A percentile compares a stretch with the other conserved stretches of the same genome.
These are phyloP conservation scores for Dunckerocampus dactyliophorus DNA, from an alignment of 2,113 vertebrate species.

Conservation along the genomic window DNA sequence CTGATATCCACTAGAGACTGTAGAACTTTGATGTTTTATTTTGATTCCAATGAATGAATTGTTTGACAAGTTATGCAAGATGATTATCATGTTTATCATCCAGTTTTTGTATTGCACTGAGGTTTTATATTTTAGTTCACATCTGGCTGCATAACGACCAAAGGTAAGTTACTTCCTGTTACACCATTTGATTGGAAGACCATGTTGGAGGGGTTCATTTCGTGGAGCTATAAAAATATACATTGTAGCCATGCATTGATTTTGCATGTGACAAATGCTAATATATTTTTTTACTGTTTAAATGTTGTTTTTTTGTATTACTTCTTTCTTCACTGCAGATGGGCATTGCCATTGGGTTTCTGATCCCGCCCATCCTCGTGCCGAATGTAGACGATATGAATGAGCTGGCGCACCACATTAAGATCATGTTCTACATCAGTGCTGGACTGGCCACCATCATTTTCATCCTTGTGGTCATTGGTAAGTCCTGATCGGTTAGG, in stretches of 20 bases:
- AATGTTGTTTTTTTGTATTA: too few relatives aligned
- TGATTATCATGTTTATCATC: not conserved
- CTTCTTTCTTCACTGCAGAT: slow-evolving; percentile 61
- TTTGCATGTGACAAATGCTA: not conserved
- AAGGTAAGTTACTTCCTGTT: not conserved
- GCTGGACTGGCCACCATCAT: slow-evolving; percentile 83
- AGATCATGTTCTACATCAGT: slow-evolving; percentile 90
- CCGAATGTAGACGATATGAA: slow-evolving; percentile 80
- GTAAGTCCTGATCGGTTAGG: slow-evolving; percentile 69
- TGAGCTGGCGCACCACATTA: slow-evolving; percentile 82
- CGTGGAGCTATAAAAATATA: too few relatives aligned
- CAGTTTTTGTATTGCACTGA: not conserved
- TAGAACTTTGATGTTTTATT: slow-evolving; percentile 19
- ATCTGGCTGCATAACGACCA: not conserved
- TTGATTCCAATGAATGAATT: not conserved
- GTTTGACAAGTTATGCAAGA: not conserved
- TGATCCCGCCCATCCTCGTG: slow-evolving; percentile 88
- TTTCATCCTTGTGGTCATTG: slow-evolving; percentile 84
- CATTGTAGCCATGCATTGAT: not conserved
- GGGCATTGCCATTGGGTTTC: slow-evolving; percentile 88
- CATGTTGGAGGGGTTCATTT: not conserved
- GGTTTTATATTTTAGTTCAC: not conserved
- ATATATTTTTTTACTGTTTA: not conserved
- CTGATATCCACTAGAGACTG: slow-evolving; percentile 2
- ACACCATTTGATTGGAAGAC: not conserved